Conservation (phyloP, 1,140 invertebrate species). For the Achatina immaculata region DNA sequence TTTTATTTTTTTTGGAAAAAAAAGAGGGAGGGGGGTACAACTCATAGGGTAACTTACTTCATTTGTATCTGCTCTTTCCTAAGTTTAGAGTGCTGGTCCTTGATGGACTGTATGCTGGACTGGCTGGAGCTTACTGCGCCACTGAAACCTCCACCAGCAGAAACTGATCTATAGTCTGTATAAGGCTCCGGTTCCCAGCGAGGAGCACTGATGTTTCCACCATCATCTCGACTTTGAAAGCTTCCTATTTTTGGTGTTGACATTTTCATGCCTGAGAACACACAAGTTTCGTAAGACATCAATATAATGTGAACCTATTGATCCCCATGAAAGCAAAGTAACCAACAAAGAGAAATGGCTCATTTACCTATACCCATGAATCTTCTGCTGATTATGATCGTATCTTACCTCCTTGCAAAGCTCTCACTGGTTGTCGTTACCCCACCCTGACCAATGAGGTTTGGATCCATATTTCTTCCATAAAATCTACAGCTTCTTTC, state of each 20-base stretch:
- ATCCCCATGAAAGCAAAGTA: too few species aligned
- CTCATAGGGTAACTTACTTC: constrained; percentile 22
- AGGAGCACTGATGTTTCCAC: background rate
- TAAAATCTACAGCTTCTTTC: too few species aligned
- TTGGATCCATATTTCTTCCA: too few species aligned
- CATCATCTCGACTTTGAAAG: background rate
- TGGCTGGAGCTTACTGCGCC: constrained; percentile 45
- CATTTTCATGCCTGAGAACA: constrained; percentile 12
- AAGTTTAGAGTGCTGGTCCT: constrained; percentile 26
- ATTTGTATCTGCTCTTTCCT: constrained; percentile 14
- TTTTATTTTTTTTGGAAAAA: too few species aligned
- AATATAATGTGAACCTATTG: too few species aligned
- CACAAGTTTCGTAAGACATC: too few species aligned
- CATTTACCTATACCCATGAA: too few species aligned
- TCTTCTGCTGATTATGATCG: too few species aligned
- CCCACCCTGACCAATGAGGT: too few species aligned
- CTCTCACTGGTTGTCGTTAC: too few species aligned
- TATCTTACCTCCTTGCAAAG: too few species aligned
- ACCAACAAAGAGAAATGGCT: too few species aligned
- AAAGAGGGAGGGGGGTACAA: background rate
- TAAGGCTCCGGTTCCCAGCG: background rate
- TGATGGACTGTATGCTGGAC: constrained; percentile 58
- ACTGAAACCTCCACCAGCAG: background rate
- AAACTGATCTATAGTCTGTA: background rate
- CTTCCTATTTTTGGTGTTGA: constrained; percentile 14